Percentiles rank a stretch among this genome's conserved stretches.
phyloP scores from a whole-genome alignment of 2,888 invertebrate genomes.

The Cosmia pyralina region DNA sequence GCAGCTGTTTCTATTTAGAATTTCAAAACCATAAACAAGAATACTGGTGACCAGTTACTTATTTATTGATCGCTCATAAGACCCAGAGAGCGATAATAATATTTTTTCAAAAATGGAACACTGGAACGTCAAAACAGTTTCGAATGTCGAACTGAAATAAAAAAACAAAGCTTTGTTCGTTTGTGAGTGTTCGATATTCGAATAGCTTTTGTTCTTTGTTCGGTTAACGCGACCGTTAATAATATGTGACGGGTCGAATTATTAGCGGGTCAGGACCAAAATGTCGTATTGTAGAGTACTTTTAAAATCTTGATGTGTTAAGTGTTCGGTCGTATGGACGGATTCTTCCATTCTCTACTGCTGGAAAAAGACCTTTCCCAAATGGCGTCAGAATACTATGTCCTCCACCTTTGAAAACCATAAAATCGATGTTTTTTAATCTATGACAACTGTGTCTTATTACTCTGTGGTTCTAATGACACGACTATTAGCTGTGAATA shows the following conservation, averaged over 20 bases:
- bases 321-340: slow-evolving; percentile 4
- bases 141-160: slow-evolving; percentile 71
- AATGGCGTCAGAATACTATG: too few species aligned
- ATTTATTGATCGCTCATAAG: slow-evolving; percentile 44
- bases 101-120: slow-evolving; percentile 67
- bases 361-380: too few species aligned
- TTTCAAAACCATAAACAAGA: slow-evolving; percentile 47
- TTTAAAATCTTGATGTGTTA: slow-evolving; percentile 16
- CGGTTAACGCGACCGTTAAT: slow-evolving; percentile 73
- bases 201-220: slow-evolving; percentile 85
- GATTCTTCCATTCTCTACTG: too few species aligned
- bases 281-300: slow-evolving; percentile 44
- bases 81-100: slow-evolving; percentile 58
- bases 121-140: slow-evolving; percentile 80
- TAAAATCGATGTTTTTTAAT: too few species aligned
- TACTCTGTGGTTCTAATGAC: too few species aligned
- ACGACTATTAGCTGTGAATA: too few species aligned
- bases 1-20: slow-evolving; percentile 42
- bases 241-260: slow-evolving; percentile 67
- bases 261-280: slow-evolving; percentile 47
- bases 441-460: too few species aligned
- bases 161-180: slow-evolving; percentile 76
- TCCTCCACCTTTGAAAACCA: too few species aligned
- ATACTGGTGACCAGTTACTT: slow-evolving; percentile 32
- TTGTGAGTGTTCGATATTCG: slow-evolving; percentile 75